Conservation (phyloP, 2,888 invertebrate genomes). For the Drosophila leonis region DNA sequence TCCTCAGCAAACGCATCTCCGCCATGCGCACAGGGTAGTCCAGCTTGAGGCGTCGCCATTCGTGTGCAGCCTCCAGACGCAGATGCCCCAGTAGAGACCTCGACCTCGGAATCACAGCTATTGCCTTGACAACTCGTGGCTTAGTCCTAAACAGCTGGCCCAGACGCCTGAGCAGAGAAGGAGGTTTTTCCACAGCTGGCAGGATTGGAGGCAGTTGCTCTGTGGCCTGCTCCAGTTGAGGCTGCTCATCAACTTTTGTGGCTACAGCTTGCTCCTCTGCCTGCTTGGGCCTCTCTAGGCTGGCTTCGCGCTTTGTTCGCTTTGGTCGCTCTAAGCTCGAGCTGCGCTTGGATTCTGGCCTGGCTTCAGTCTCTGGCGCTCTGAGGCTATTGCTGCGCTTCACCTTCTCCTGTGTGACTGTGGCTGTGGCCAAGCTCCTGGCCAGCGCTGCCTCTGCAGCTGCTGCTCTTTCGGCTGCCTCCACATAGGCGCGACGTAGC, state of each 20-base stretch:
- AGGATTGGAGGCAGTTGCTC: background rate
- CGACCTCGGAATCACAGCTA: constrained; percentile 37
- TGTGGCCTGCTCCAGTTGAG: background rate
- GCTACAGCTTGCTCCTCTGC: background rate
- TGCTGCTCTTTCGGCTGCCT: constrained; percentile 63
- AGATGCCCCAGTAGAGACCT: constrained; percentile 85
- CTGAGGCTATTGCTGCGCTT: constrained; percentile 62
- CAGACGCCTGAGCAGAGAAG: constrained; percentile 29
- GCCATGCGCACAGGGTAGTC: constrained; percentile 87
- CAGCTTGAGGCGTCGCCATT: constrained; percentile 88
- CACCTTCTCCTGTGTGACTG: constrained; percentile 36
- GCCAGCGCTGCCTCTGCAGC: constrained; percentile 55
- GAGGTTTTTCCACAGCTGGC: background rate
- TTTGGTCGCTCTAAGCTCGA: constrained; percentile 51
- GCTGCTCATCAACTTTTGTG: background rate
- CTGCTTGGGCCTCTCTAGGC: constrained; percentile 7
- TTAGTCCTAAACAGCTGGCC: constrained; percentile 24
- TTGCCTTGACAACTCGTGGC: background rate
- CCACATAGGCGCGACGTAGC: constrained; percentile 58
- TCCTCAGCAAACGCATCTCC: constrained; percentile 87
- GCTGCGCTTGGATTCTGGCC: constrained; percentile 36
- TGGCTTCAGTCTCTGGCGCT: constrained; percentile 32
- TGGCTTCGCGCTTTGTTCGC: background rate
- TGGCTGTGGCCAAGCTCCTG: constrained; percentile 33
- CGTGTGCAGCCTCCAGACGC: constrained; percentile 84